A percentile compares a stretch with the other conserved stretches of the same genome.
These are phyloP conservation scores for Beaufortia kweichowensis DNA, from an alignment of 2,113 vertebrate genomes.

Conservation along the genomic window DNA sequence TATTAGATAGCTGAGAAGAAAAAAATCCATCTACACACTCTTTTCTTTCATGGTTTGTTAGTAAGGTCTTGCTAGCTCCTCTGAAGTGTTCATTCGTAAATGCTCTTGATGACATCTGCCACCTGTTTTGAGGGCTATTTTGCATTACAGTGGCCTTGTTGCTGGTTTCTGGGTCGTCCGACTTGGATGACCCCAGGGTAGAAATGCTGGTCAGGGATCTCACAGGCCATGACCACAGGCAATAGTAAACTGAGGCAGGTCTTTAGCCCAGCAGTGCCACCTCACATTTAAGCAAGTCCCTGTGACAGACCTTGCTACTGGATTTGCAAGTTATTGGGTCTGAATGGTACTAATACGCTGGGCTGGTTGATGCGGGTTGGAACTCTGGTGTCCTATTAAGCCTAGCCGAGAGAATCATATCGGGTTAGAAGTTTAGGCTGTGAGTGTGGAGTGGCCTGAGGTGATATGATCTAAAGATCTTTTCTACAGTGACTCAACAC, in stretches of 20 bases:
- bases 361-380: slow-evolving; percentile 71
- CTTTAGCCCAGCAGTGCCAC: slow-evolving; percentile 68
- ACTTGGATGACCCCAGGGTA: slow-evolving; percentile 58
- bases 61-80: background rate
- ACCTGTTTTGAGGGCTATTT: slow-evolving; percentile 43
- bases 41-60: background rate
- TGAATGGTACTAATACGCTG: slow-evolving; percentile 69
- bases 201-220: slow-evolving; percentile 57
- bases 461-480: slow-evolving; percentile 66
- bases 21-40: background rate
- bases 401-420: slow-evolving; percentile 74
- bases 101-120: slow-evolving; percentile 35
- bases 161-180: slow-evolving; percentile 55
- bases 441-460: slow-evolving; percentile 61
- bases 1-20: background rate
- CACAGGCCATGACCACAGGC: slow-evolving; percentile 60
- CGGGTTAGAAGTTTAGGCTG: slow-evolving; percentile 67
- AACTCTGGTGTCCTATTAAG: slow-evolving; percentile 77
- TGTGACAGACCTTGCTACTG: slow-evolving; percentile 61
- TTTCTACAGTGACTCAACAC: slow-evolving; percentile 38
- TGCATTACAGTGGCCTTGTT: slow-evolving; percentile 20
- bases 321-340: slow-evolving; percentile 62
- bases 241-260: slow-evolving; percentile 74
- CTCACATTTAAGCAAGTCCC: slow-evolving; percentile 67
- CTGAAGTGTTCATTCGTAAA: background rate